Evolutionary conservation across 2,113 vertebrate genomes (phyloP).

Genomic region (Fukomys damarensis): DNA sequence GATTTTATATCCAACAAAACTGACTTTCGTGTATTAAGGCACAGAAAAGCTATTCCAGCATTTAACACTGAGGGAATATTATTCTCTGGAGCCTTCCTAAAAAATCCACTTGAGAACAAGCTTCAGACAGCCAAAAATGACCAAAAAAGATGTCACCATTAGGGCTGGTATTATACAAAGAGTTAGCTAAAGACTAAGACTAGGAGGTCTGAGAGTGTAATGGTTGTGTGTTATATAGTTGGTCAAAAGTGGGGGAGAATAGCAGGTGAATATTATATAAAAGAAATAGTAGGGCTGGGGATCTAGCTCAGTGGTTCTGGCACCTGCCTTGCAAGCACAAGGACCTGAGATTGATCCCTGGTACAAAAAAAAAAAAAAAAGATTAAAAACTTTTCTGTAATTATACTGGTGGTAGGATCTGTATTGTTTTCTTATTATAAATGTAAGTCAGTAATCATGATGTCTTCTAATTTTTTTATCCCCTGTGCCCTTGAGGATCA

Average conservation of each 20-base stretch:
- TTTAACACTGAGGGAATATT: neutral
- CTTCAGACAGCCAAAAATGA: neutral
- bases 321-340: too few relatives aligned
- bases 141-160: neutral
- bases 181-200: neutral
- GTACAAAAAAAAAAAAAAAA: too few relatives aligned
- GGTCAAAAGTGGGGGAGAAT: neutral
- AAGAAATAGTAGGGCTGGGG: too few relatives aligned
- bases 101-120: neutral
- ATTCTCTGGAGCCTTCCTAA: neutral
- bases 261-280: neutral
- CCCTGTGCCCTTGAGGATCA: neutral
- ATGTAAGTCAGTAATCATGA: constrained; percentile 4
- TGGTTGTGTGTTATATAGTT: neutral
- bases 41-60: neutral
- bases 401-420: neutral
- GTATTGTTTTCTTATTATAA: neutral
- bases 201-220: neutral
- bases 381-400: constrained; percentile 14
- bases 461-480: constrained; percentile 31
- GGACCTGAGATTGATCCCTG: too few relatives aligned
- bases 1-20: constrained; percentile 59
- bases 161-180: neutral
- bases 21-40: neutral
- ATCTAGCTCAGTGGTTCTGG: too few relatives aligned